Evolutionary conservation across 2,113 vertebrate genomes (phyloP), one percentile per base, ranked within the genome.

Genomic region (Pelodiscus sinensis): DNA sequence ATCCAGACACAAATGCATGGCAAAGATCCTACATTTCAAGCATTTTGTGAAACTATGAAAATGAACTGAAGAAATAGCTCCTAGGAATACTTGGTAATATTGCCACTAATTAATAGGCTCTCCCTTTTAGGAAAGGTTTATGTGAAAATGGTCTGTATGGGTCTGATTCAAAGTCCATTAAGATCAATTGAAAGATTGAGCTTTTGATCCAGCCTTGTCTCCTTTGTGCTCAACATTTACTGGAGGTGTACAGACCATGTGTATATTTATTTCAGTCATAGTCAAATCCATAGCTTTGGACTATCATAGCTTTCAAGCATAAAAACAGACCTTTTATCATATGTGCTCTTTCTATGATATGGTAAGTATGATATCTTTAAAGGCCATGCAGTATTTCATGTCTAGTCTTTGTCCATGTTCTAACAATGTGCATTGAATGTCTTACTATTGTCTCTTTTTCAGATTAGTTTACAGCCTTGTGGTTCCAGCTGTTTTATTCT

Each of bases 401-500:
- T 90, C 90, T 94, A 89, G 62, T 92, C 91, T 93, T 95, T 94
- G 93, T 97, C 94, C 90, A 29, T 85, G 94, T 96, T 93, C 92
- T 95, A 95, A 92, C 96, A 92, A 87, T 31, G 83, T 94, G 92
- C 94, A 93, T 93, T 94, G 93, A 94, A 96, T 92, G 81, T 89
- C 92, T 92, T 90, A 91, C 96, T 92, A 89, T 97, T 97, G 97
- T 96, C 96, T 97, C 97, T 97, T 97, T 97, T 98, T 95, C 96
- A 91, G 96, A 98, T 97, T 97, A 98, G 97, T 97, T 97, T 98
- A 97, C 96, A 97, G 96, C 96, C 97, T 94, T 97, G 96, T 95
- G 96, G 98, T 98, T 98, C 98, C 98, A 98, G 98, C 98, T 98
- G 98, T 98, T 99, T 98, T 98, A 98, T 98, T 98, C 98, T 98